Percentiles rank a stretch among this genome's conserved stretches.
These are phyloP conservation scores for Drosophila kuntzei DNA, from an alignment of 2,888 invertebrate species.

Conservation along the genomic window DNA sequence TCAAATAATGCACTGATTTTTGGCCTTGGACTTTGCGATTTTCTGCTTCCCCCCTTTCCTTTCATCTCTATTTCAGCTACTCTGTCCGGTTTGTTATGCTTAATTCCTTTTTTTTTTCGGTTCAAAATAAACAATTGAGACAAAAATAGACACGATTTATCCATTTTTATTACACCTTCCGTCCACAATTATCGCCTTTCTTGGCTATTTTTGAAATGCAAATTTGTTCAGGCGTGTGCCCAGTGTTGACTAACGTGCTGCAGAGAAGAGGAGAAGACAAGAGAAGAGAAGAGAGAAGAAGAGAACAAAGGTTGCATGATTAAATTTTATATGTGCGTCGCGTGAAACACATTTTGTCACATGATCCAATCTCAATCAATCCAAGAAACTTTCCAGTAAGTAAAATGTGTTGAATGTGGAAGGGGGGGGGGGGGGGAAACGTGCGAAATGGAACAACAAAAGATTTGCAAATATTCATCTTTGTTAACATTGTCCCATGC, in stretches of 20 bases:
- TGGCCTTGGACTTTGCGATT: slow-evolving; percentile 32
- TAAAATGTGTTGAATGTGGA: slow-evolving; percentile 37
- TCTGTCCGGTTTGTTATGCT: slow-evolving; percentile 7
- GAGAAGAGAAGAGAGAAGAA: not conserved
- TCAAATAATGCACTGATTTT: slow-evolving; percentile 21
- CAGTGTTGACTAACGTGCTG: not conserved
- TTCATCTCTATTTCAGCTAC: not conserved
- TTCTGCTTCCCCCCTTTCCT: not conserved
- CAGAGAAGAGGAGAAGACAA: not conserved
- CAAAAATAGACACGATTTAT: slow-evolving; percentile 53
- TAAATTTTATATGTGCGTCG: slow-evolving; percentile 14
- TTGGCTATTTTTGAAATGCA: slow-evolving; percentile 57
- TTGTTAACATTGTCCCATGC: not conserved
- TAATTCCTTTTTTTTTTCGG: not conserved
- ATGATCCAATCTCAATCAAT: slow-evolving; percentile 35
- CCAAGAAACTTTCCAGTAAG: slow-evolving; percentile 69
- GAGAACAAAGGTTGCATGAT: slow-evolving; percentile 2
- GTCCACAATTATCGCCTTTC: slow-evolving; percentile 59
- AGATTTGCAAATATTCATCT: slow-evolving; percentile 16
- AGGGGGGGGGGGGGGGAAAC: not conserved
- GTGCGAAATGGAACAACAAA: slow-evolving; percentile 49
- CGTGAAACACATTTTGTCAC: slow-evolving; percentile 33
- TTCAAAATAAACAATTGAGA: slow-evolving; percentile 27
- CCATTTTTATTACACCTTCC: slow-evolving; percentile 39
- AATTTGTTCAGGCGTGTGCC: slow-evolving; percentile 14